phyloP scores from a whole-genome alignment of 2,888 invertebrate species.

The Alsophila aescularia region DNA sequence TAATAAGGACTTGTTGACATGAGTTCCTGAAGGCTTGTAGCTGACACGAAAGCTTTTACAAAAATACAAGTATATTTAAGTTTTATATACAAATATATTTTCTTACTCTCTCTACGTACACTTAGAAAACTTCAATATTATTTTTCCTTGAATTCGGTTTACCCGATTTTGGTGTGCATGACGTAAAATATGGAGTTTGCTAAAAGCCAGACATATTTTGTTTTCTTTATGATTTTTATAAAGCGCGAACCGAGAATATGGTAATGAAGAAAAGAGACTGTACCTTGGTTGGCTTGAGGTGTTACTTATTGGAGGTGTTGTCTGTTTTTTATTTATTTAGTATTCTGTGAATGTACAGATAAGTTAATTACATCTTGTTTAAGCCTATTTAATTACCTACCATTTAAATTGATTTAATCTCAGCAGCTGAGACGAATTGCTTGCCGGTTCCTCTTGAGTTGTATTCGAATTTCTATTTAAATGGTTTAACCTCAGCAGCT shows the following conservation, averaged over 20 bases:
- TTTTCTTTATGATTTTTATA: constrained; percentile 1
- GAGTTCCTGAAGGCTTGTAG: no score
- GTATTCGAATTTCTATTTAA: no score
- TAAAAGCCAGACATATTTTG: constrained; percentile 5
- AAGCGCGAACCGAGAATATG: constrained; percentile 14
- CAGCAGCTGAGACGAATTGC: no score
- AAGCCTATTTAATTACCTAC: no score
- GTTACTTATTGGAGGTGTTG: no score
- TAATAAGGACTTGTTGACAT: no score
- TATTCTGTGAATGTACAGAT: no score
- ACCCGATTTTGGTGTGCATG: constrained; percentile 15
- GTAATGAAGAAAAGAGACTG: neutral
- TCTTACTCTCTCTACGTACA: constrained; percentile 7
- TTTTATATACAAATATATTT: constrained; percentile 12
- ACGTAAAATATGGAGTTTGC: neutral
- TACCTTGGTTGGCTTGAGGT: no score
- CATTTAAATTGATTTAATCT: no score
- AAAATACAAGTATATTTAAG: neutral
- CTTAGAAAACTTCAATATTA: constrained; percentile 11
- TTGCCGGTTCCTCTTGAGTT: no score
- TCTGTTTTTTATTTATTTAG: neutral
- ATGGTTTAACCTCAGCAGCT: no score
- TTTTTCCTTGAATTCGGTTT: constrained; percentile 17
- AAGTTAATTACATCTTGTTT: no score
- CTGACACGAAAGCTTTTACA: neutral